A percentile compares a stretch with the other conserved stretches of the same genome.
These are phyloP conservation scores for Junonia oenone DNA, from an alignment of 2,888 invertebrate species.

Conservation along the genomic window DNA sequence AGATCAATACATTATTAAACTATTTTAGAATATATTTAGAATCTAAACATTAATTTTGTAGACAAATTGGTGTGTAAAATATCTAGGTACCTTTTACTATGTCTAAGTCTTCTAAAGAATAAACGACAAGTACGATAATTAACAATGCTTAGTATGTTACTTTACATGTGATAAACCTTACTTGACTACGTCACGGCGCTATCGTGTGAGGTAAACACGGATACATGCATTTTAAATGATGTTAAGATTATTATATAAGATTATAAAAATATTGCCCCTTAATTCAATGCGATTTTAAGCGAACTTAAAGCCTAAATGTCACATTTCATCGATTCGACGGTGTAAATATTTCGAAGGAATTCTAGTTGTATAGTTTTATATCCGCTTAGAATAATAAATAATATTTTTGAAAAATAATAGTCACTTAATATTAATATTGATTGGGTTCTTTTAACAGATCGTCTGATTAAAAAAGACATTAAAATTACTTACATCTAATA, in stretches of 20 bases:
- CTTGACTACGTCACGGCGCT: not conserved
- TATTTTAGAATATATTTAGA: not conserved
- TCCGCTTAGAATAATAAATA: not conserved
- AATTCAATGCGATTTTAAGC: not conserved
- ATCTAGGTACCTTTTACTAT: not conserved
- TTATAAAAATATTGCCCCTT: constrained; percentile 17
- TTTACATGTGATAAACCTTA: not conserved
- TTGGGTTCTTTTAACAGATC: constrained; percentile 14
- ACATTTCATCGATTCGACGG: not conserved
- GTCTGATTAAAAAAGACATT: constrained; percentile 11
- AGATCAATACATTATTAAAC: not conserved
- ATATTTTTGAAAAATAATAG: not conserved
- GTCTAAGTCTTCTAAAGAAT: not conserved
- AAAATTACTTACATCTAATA: constrained; percentile 23
- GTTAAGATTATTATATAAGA: constrained; percentile 8
- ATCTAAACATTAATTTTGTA: not conserved
- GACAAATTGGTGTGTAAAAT: not conserved
- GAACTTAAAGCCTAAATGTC: not conserved
- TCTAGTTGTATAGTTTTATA: not conserved
- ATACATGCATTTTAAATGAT: not conserved
- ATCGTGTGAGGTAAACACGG: not conserved
- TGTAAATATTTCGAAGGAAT: constrained; percentile 1
- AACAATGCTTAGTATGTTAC: not conserved
- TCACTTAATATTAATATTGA: constrained; percentile 8
- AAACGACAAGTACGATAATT: not conserved